Evolutionary conservation across 2,797 vertebrate genomes (phyloP).

Genomic region (Sciaenops ocellatus): DNA sequence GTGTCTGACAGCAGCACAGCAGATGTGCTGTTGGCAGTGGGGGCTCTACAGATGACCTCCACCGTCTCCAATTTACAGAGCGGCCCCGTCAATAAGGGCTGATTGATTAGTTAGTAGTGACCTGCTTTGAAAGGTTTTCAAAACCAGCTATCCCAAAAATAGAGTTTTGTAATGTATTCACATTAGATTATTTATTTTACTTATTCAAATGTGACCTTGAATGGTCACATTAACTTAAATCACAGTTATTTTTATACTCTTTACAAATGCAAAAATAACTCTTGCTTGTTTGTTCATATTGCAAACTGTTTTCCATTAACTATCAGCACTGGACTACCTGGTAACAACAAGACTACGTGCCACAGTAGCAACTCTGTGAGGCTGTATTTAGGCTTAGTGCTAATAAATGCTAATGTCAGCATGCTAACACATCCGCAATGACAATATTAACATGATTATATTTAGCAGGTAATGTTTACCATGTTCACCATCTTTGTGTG

Average conservation of each 20-base stretch:
- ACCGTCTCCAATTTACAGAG: slow-evolving; percentile 32
- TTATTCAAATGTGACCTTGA: not conserved
- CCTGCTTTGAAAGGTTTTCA: slow-evolving; percentile 39
- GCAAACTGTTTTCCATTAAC: not conserved
- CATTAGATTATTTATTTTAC: not conserved
- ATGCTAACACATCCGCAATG: not conserved
- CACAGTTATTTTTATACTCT: not conserved
- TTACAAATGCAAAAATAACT: not conserved
- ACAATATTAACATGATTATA: not conserved
- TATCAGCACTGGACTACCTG: not conserved
- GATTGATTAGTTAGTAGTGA: slow-evolving; percentile 55
- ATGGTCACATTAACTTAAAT: not conserved
- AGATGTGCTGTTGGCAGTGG: slow-evolving; percentile 43
- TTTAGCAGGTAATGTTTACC: not conserved
- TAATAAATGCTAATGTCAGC: too few relatives aligned
- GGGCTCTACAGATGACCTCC: slow-evolving; percentile 42
- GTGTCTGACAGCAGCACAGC: slow-evolving; percentile 30
- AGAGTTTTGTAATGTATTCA: not conserved
- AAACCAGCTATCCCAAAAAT: slow-evolving; percentile 21
- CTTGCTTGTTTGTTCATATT: not conserved
- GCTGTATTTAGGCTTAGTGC: too few relatives aligned
- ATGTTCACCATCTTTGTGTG: not conserved
- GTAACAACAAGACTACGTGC: not conserved
- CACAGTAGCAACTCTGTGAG: not conserved
- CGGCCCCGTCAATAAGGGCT: slow-evolving; percentile 29